These are phyloP conservation scores for Andrena bucephala DNA, from an alignment of 2,888 invertebrate species.

Conservation along the genomic window DNA sequence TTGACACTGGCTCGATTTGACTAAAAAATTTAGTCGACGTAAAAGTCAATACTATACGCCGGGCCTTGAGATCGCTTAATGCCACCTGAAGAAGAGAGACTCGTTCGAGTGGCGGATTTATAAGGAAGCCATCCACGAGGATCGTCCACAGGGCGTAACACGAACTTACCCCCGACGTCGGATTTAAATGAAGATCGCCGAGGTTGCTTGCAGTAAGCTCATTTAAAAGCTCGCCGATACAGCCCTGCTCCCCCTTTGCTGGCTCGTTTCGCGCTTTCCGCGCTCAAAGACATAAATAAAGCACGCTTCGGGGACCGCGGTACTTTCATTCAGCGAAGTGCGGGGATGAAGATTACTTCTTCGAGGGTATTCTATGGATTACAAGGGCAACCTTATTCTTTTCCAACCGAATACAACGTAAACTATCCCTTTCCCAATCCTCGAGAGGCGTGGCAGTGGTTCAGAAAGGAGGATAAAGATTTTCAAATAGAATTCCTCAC, in stretches of 20 bases:
- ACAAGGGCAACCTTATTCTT: background rate
- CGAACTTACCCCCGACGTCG: constrained; percentile 27
- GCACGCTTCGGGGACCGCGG: background rate
- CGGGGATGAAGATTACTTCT: background rate
- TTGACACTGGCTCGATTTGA: too few species aligned
- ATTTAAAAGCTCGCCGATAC: constrained; percentile 15
- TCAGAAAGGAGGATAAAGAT: background rate
- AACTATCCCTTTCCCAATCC: background rate
- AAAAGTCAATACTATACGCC: too few species aligned
- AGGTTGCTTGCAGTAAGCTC: constrained; percentile 25
- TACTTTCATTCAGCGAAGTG: constrained; percentile 3
- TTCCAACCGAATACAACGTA: background rate
- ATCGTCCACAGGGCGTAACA: background rate
- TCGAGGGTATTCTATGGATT: constrained; percentile 11
- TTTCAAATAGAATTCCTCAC: background rate
- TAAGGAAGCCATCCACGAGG: background rate
- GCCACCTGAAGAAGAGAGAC: background rate
- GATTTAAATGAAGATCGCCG: constrained; percentile 30
- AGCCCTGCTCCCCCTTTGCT: background rate
- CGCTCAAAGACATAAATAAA: constrained; percentile 29
- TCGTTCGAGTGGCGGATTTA: background rate
- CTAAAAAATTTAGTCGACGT: too few species aligned
- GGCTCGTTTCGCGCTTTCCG: constrained; percentile 20
- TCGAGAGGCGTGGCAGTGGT: background rate
- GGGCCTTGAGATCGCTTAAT: too few species aligned